phyloP scores from a whole-genome alignment of 2,113 vertebrate genomes.

The Pleuronectes platessa region DNA sequence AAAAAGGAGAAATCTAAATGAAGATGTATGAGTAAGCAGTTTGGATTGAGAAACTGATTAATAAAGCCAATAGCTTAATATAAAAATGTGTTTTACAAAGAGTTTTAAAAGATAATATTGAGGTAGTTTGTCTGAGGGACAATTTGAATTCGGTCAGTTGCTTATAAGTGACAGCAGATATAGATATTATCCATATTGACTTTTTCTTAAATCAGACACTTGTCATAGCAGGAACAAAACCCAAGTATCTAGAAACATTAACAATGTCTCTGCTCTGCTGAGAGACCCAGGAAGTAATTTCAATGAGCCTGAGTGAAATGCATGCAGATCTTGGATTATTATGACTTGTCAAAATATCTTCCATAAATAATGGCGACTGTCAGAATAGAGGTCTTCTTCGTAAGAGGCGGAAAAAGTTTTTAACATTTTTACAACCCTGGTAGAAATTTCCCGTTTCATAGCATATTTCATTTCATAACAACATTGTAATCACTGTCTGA shows the following conservation, averaged over 20 bases:
- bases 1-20: not conserved
- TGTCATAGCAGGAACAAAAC: no score
- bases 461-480: slow-evolving; percentile 1
- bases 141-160: not conserved
- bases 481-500: not conserved
- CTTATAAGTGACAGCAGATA: not conserved
- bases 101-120: no score
- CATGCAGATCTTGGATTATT: not conserved
- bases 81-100: no score
- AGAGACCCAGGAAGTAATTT: not conserved
- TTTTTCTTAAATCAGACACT: not conserved
- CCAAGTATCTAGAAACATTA: not conserved
- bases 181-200: not conserved
- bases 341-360: not conserved
- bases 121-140: not conserved
- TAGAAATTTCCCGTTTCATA: not conserved
- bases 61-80: not conserved
- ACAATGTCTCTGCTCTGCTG: not conserved
- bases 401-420: not conserved
- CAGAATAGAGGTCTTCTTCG: not conserved
- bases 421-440: not conserved
- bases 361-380: not conserved
- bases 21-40: not conserved
- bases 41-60: not conserved
- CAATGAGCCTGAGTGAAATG: not conserved